Base-by-base conservation (phyloP, 2,113 vertebrate species). In the Nothobranchius furzeri region DNA sequence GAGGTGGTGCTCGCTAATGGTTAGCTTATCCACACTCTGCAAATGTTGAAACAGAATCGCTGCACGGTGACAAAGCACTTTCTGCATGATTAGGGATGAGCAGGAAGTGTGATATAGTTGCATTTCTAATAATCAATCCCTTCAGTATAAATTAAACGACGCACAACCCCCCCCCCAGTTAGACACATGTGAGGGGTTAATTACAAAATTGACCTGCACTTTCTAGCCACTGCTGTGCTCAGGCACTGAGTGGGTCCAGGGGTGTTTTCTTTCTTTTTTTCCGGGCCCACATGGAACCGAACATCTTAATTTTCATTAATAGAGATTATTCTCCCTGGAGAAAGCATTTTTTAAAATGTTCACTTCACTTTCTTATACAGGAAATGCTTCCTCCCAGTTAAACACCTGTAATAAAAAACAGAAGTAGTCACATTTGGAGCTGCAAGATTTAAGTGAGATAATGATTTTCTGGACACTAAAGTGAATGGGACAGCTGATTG, bases 281-380 rank as follows among this genome's bases (percentile, higher is more conserved):
- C 6, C 73, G 45, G 52, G 7, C 17, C 63, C 15, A 73, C 7
- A 68, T 49, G 36, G 76, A 54, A 57, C 30, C 30, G 66, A 84
- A 72, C 49, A 84, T 78, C 72, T 82, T 85, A 83, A 91, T 87
- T 89, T 85, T 50, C 37, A 50, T 51, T 53, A 53, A 48, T 48
- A 48, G 6, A 48, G n/a, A 17, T 30, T 60, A 45, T 61, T 36
- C 17, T 15, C 10, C 12, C 35, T 17, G 14, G 35, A 7, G 15
- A 66, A 67, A 80, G 59, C 70, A 68, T 59, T 50, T 20, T 30
- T 9, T 8, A 35, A 64, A 71, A 43, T 46, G 9, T 40, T 65
- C 48, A 47, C 40, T 48, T n/a, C 47, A 7, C 36, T 37, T 37
- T 37, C 7, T 37, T 37, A 4, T 7, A 37, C 4, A 40, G 7